Base-by-base conservation (phyloP, 1,140 invertebrate genomes). In the Batillaria attramentaria region DNA sequence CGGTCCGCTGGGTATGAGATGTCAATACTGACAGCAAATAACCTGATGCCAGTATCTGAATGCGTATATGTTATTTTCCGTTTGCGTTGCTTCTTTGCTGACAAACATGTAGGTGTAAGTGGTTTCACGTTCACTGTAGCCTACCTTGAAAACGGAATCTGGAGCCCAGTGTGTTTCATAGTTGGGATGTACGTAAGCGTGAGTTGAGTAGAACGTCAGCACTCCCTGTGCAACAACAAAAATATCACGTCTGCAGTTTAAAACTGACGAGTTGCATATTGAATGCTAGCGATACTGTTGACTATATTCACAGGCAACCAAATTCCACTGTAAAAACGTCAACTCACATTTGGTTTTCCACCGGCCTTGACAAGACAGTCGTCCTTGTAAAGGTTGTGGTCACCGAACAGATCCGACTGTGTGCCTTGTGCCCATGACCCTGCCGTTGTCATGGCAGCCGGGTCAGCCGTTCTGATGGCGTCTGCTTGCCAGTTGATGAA, bases 401-500 rank as follows among this genome's bases (percentile, higher is more conserved):
- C 87, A 39, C 87, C 88, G 74, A 90, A 89, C 1, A 81, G 82
- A 73, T 90, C 90, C 5, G 88, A 89, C 76, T 91, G 88, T 1
- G 89, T 81, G 76, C 42, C 91, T 78, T 70, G 68, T 16, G 33
- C 28, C 89, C 90, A 91, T 35, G 89, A 87, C 16, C 91, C 90
- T 2, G 91, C 80, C 0, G 90, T 91, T 1, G 91, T 89, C 72
- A 92, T 83, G 24, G 88, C 89, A 10, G 85, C 82, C 0, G 88
- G 84, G 80, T 91, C 90, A 0, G 84, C 81, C n/a, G 78, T 72
- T 24, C 88, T 86, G 42, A 92, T 90, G 3, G 89, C 91, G 33
- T 86, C 86, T 39, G 88, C 87, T 76, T 91, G 91, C 83, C 84
- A 87, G 81, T 91, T 91, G 72, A 91, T 84, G 80, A 91, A 91